phyloP scores from a whole-genome alignment of 2,113 vertebrate genomes.

The Cercopithecus mona region DNA sequence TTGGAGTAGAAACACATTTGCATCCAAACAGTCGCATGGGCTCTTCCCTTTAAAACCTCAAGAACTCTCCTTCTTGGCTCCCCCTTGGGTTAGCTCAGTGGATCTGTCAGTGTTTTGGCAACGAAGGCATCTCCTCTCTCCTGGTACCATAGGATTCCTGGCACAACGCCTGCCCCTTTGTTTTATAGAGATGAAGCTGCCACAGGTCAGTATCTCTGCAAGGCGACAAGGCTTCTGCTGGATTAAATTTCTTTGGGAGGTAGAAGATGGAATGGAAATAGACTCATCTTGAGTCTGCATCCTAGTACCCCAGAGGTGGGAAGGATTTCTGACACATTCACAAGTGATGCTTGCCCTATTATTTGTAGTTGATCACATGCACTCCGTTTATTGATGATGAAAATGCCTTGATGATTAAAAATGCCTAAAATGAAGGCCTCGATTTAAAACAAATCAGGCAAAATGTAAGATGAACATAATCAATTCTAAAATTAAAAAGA shows the following conservation, averaged over 20 bases:
- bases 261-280: not conserved
- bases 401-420: not conserved
- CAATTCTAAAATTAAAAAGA: not conserved
- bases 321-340: not conserved
- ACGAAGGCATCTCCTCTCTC: not conserved
- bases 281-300: not conserved
- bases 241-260: not conserved
- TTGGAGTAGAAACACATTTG: not conserved
- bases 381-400: not conserved
- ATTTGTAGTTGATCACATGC: not conserved
- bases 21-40: not conserved
- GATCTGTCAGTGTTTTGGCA: not conserved
- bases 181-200: not conserved
- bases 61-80: too few species aligned
- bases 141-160: not conserved
- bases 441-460: not conserved
- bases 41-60: not conserved
- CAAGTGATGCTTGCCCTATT: not conserved
- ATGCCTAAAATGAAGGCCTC: not conserved
- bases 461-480: not conserved
- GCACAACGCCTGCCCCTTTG: not conserved
- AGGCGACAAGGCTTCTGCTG: not conserved
- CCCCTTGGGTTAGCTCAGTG: not conserved
- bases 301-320: not conserved
- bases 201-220: not conserved